Evolutionary conservation across 2,113 vertebrate genomes (phyloP), one percentile per base, ranked within the genome.

Genomic region (Etheostoma cragini): DNA sequence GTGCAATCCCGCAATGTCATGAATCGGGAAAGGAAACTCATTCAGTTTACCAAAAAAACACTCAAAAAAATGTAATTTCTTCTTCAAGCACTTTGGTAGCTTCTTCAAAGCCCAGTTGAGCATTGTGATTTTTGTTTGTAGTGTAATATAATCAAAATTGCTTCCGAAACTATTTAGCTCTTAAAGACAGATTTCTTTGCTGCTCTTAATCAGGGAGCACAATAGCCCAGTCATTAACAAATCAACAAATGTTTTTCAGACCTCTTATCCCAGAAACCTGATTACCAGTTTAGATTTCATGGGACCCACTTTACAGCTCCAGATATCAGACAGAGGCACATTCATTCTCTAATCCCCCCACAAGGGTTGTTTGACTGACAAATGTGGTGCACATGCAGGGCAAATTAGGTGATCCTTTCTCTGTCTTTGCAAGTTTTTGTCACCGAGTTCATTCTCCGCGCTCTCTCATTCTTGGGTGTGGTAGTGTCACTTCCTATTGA

Each of bases 221-320:
- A 82, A 83, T 57, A 61, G 19, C 11, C 30, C 60, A 57, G 52
- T 79, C 65, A 78, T 61, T 62, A 67, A 81, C 57, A 83, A 78
- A 64, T 54, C 65, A 67, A 81, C 61, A 83, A 78, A 64, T 54
- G 33, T 75, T 68, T 85, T 74, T 80, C 72, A 72, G 56, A 22
- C 35, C 61, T 82, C 56, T 83, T 70, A 84, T n/a, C 68, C 74
- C 75, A 85, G 82, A 89, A 89, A 90, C 84, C 86, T 56, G 56
- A 86, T 88, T 87, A 87, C 22, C 71, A 80, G 88, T 85, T 87
- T 85, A 84, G 82, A 85, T 82, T 85, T 82, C 76, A 87, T 45
- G 2, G 53, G 73, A 86, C 62, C 72, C 76, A 72, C 49, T 89
- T 82, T 82, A 33, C 58, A 84, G 87, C 54, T 80, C 26, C 15